These are phyloP conservation scores for Calycopis cecrops DNA, from an alignment of 1,140 invertebrate species.

Conservation along the genomic window DNA sequence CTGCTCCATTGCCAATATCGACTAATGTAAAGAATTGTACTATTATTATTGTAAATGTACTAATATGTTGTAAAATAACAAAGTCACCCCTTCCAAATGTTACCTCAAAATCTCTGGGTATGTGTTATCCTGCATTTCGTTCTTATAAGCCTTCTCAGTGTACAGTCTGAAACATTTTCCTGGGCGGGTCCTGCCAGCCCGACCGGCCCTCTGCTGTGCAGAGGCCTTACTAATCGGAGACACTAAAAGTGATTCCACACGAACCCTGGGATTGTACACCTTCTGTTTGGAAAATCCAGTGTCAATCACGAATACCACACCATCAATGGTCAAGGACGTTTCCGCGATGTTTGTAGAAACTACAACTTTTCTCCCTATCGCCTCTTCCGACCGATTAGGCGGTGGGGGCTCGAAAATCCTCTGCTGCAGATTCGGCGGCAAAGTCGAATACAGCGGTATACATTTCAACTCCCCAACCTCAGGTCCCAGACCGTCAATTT, in stretches of 20 bases:
- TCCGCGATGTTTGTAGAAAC: conserved; percentile 99
- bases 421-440: conserved; percentile 98
- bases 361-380: conserved; percentile 95
- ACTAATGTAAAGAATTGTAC: too few species aligned
- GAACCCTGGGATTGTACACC: conserved; percentile 62
- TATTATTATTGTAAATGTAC: too few species aligned
- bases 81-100: conserved; percentile 29
- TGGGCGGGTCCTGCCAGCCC: conserved; percentile 96
- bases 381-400: conserved; percentile 93
- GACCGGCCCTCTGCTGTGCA: conserved; percentile 98
- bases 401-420: conserved; percentile 96
- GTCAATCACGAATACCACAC: conserved; percentile 99
- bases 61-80: conserved; percentile 3
- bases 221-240: conserved; percentile 99
- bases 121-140: conserved; percentile 99
- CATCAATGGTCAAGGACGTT: conserved; percentile 99
- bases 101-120: conserved; percentile 96
- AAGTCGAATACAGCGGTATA: conserved; percentile 98
- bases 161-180: conserved; percentile 99
- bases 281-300: conserved; percentile 99
- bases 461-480: conserved; percentile 98
- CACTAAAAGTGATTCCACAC: conserved; percentile 97
- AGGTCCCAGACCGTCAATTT: conserved; percentile 96
- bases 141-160: conserved; percentile 98
- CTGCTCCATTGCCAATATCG: too few species aligned